Percentiles rank a stretch among this genome's conserved stretches.
Evolutionary conservation across 2,113 vertebrate genomes (phyloP).

Genomic region (Podiceps cristatus): DNA sequence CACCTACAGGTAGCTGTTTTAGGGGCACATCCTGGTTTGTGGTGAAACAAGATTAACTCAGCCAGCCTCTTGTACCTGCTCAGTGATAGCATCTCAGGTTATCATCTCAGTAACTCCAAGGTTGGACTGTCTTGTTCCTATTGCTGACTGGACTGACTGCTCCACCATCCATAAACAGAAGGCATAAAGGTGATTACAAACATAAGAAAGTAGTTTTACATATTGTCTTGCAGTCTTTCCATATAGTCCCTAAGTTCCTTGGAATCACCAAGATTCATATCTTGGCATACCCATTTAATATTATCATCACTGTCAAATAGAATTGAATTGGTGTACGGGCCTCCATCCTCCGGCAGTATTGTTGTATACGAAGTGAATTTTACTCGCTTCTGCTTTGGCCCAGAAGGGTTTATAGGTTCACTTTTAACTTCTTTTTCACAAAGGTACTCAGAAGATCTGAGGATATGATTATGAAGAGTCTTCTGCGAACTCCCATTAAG

Average conservation of each 20-base stretch:
- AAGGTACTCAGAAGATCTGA: conserved; percentile 84
- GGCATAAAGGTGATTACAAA: conserved; percentile 88
- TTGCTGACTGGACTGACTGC: conserved; percentile 76
- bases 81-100: neutral
- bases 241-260: conserved; percentile 94
- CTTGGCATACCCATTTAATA: conserved; percentile 98
- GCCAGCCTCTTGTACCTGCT: conserved; percentile 45
- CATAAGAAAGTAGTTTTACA: conserved; percentile 84
- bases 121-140: conserved; percentile 59
- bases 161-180: conserved; percentile 81
- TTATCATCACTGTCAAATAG: conserved; percentile 91
- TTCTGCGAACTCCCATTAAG: conserved; percentile 89
- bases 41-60: conserved; percentile 32
- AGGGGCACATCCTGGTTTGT: conserved; percentile 42
- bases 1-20: conserved; percentile 44
- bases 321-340: conserved; percentile 90
- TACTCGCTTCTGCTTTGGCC: conserved; percentile 91
- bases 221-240: conserved; percentile 97
- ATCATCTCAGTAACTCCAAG: conserved; percentile 38
- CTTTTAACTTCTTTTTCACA: conserved; percentile 86
- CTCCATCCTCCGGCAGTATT: conserved; percentile 89
- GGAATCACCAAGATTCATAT: conserved; percentile 91
- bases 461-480: conserved; percentile 86
- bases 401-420: conserved; percentile 85
- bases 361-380: conserved; percentile 98